These are phyloP conservation scores for Drosophila neutralis DNA, from an alignment of 2,888 invertebrate genomes.

Conservation along the genomic window DNA sequence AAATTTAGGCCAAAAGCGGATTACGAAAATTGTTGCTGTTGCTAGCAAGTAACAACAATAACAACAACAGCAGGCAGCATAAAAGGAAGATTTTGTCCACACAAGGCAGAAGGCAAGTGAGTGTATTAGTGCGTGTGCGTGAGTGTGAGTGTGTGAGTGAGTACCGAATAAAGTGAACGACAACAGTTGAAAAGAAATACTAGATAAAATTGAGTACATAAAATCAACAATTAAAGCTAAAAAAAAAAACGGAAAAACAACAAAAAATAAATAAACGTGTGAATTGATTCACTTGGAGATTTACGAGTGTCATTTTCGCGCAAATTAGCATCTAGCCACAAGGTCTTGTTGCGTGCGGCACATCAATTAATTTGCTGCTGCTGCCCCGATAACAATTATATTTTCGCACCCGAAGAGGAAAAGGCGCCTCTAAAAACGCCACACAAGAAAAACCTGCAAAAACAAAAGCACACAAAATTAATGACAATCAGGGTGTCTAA, in stretches of 20 bases:
- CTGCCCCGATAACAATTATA: conserved; percentile 19
- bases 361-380: conserved; percentile 68
- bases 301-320: conserved; percentile 54
- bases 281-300: conserved; percentile 57
- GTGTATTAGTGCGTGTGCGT: conserved; percentile 10
- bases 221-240: conserved; percentile 8
- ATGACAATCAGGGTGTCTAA: conserved; percentile 14
- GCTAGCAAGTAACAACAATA: conserved; percentile 20
- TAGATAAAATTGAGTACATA: conserved; percentile 10
- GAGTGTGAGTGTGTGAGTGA: conserved; percentile 13
- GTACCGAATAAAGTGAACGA: conserved; percentile 55
- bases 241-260: conserved; percentile 9
- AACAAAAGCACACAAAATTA: conserved; percentile 4
- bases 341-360: conserved; percentile 57
- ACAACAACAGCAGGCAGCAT: conserved; percentile 36
- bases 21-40: conserved; percentile 67
- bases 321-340: conserved; percentile 55
- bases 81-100: conserved; percentile 40
- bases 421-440: conserved; percentile 16
- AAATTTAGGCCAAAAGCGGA: conserved; percentile 80
- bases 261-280: conserved; percentile 1
- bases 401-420: conserved; percentile 58
- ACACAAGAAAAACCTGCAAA: conserved; percentile 18
- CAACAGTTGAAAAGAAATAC: conserved; percentile 33
- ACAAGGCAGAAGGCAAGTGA: conserved; percentile 41